Evolutionary conservation across 2,113 vertebrate species (phyloP).

Genomic region (Motacilla tschutschensis): DNA sequence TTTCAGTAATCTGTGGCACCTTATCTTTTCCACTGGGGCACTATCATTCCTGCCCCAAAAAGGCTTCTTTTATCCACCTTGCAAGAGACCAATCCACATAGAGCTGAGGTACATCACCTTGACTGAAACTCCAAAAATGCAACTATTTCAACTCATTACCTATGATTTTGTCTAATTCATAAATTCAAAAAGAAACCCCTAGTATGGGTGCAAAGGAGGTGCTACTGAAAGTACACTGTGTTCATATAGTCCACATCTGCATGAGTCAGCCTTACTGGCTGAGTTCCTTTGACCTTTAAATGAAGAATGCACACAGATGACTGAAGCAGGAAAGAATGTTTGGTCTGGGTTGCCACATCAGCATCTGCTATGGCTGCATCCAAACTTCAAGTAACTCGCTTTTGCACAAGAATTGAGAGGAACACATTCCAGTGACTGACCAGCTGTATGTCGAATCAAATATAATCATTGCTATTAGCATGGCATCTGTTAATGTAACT

Average conservation of each 20-base stretch:
- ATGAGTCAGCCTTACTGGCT: not conserved
- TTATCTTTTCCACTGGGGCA: not conserved
- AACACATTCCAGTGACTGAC: not conserved
- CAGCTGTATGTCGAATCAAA: not conserved
- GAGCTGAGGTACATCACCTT: not conserved
- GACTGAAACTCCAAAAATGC: not conserved
- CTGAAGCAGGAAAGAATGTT: slow-evolving; percentile 55
- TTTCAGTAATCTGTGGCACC: not conserved
- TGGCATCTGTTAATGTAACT: not conserved
- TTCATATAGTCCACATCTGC: not conserved
- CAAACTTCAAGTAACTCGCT: not conserved
- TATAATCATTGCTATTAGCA: not conserved
- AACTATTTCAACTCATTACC: not conserved
- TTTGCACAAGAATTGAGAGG: not conserved
- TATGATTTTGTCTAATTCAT: not conserved
- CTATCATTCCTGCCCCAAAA: not conserved
- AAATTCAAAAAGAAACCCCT: not conserved
- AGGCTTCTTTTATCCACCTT: not conserved
- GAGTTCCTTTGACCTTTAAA: slow-evolving; percentile 65
- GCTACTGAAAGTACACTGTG: not conserved
- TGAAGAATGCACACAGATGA: slow-evolving; percentile 20
- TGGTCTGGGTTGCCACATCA: slow-evolving; percentile 60
- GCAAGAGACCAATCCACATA: not conserved
- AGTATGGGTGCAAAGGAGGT: not conserved
- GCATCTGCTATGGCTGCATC: slow-evolving; percentile 1